Evolutionary conservation across 2,113 vertebrate species (phyloP), one percentile per base, ranked within the genome.

Genomic region (Colaptes auratus): DNA sequence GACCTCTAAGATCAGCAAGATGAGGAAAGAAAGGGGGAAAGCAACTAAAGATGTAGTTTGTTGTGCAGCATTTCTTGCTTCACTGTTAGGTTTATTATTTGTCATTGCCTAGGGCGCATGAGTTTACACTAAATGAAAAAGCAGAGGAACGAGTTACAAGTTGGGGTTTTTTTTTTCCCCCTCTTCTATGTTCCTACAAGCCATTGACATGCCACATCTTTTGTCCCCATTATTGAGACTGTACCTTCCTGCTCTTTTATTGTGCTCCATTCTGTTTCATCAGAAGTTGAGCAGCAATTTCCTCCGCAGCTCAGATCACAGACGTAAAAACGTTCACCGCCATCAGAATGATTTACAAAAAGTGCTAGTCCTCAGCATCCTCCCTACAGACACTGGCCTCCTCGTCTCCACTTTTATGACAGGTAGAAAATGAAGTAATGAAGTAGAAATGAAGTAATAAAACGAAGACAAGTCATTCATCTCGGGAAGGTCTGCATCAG

Each of bases 371-470:
- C 48, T 59, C 66, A 52, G 53, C 66, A 74, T 31, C 55, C 76
- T 36, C 61, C 58, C 14, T 11, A 69, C 56, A 94, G 86, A 83
- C 78, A 46, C 48, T 60, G 58, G 73, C 21, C 83, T 56, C 23
- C 89, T 66, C 59, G 78, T 70, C 94, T 94, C 56, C 53, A 39
- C 23, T n/a, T 77, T 93, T 92, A 95, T 69, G 90, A 84, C 65
- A 95, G 55, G 39, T 70, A 90, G 50, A 33, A 84, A 95, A 82
- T 87, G 82, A 94, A 96, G 85, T 93, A 94, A 95, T 91, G 88
- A 95, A 66, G 63, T 36, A 74, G 69, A 95, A 83, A 89, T 0
- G 2, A 93, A 86, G 67, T 81, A 70, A 83, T 91, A 93, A 95
- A n/a, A 82, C 35, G 48, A 74, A 86, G 66, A 92, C 53, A 82